Base-by-base conservation (phyloP, 2,113 vertebrate genomes). In the Aphyosemion australe region DNA sequence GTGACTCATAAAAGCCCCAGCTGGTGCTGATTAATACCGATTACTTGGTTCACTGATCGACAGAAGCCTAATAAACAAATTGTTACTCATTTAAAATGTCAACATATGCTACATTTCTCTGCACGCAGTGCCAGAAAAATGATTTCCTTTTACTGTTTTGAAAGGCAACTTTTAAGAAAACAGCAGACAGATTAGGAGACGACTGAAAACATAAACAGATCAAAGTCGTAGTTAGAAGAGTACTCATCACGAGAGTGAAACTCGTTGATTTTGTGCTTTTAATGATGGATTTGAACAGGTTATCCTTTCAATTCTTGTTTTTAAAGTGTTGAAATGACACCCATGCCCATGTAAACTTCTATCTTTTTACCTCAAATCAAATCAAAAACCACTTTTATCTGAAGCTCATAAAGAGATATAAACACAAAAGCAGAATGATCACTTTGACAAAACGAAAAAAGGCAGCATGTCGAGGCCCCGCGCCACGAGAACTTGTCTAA, bases 401-500 rank as follows among this genome's bases (percentile, higher is more conserved):
- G 5, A 8, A 46, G 51, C 37, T 0, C 19, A 70, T 12, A 31
- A 61, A 41, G 3, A 15, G 1, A 47, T 37, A 1, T 6, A 37
- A 37, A 56, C 14, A 16, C 26, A 39, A 13, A 21, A 49, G 32
- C 46, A 0, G 21, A 32, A 21, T 0, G n/a, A 18, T 15, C 18
- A 52, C 19, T 51, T 59, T 62, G 48, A 19, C 64, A 18, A 61
- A 69, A 67, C 18, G 45, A 53, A 45, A 50, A 61, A 67, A 37
- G 53, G 16, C 26, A 48, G 49, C 49, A 32, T 52, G 50, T 39
- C 50, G 18, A n/a, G 43, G 37, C 66, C 39, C 43, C 1, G 1
- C 54, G 63, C 59, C 56, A 47, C 52, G 42, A 75, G 19, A 52
- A 53, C 70, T 60, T 55, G 66, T 74, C 79, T 70, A 67, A 20